phyloP scores from a whole-genome alignment of 2,888 invertebrate genomes.

The Margaritifera margaritifera region DNA sequence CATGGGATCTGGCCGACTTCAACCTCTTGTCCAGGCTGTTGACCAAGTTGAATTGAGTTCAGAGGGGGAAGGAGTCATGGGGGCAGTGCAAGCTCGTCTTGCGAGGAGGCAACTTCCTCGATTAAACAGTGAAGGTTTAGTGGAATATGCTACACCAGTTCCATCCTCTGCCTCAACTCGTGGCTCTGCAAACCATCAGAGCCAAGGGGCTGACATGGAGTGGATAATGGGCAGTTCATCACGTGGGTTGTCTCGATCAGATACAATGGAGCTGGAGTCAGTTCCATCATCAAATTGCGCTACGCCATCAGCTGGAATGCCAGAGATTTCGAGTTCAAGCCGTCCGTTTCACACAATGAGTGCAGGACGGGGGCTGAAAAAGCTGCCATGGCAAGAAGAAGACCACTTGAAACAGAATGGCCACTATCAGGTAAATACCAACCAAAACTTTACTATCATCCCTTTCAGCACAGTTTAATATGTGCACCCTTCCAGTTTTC shows the following conservation, averaged over 20 bases:
- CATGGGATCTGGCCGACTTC: constrained; percentile 76
- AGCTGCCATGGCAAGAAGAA: constrained; percentile 70
- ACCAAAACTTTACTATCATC: too few species aligned
- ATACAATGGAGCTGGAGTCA: constrained; percentile 63
- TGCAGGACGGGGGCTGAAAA: constrained; percentile 65
- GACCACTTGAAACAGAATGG: constrained; percentile 22
- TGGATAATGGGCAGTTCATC: constrained; percentile 80
- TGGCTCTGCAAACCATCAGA: constrained; percentile 46
- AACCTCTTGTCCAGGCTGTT: constrained; percentile 76
- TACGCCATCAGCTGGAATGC: constrained; percentile 36
- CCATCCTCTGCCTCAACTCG: constrained; percentile 73
- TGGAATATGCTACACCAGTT: constrained; percentile 83
- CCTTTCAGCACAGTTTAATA: too few species aligned
- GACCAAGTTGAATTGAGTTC: constrained; percentile 72
- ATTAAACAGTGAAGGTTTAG: constrained; percentile 81
- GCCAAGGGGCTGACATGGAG: constrained; percentile 80
- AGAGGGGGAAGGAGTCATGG: constrained; percentile 74
- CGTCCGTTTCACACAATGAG: constrained; percentile 60
- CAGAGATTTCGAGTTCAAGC: constrained; percentile 46
- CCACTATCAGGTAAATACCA: too few species aligned
- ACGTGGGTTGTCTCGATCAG: constrained; percentile 48
- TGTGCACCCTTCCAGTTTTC: too few species aligned
- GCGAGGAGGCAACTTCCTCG: constrained; percentile 83
- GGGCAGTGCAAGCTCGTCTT: constrained; percentile 83
- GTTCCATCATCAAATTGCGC: constrained; percentile 60